A percentile compares a stretch with the other conserved stretches of the same genome.
phyloP scores from a whole-genome alignment of 2,113 vertebrate species.

The Sterrhoptilus dennistouni region DNA sequence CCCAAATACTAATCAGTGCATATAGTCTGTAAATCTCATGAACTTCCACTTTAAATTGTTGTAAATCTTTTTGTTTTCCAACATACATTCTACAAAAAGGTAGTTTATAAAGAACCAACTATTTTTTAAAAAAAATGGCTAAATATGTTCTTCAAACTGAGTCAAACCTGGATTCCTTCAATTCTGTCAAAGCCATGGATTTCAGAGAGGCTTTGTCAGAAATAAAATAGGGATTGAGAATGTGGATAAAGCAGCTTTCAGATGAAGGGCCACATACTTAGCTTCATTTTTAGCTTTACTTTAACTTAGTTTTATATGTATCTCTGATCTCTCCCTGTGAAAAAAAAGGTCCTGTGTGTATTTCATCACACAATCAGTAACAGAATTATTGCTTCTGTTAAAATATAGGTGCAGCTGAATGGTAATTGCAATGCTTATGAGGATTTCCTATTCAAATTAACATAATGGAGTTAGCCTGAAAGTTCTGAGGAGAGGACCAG shows the following conservation, averaged over 20 bases:
- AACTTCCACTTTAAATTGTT: not conserved
- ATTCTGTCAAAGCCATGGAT: not conserved
- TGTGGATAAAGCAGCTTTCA: constrained; percentile 26
- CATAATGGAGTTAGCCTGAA: not conserved
- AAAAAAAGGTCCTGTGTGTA: not conserved
- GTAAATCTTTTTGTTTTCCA: not conserved
- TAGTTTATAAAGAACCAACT: not conserved
- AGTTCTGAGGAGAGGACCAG: not conserved
- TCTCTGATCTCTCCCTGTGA: not conserved
- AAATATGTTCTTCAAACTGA: not conserved
- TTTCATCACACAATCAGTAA: not conserved
- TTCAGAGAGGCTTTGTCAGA: constrained; percentile 29
- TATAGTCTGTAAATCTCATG: not conserved
- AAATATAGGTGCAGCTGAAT: not conserved
- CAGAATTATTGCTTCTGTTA: constrained; percentile 3
- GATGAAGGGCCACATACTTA: not conserved
- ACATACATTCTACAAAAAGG: not conserved
- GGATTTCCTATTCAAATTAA: not conserved
- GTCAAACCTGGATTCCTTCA: not conserved
- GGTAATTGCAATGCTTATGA: not conserved
- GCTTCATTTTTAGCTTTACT: not conserved
- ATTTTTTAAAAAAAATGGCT: not conserved
- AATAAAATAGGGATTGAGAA: constrained; percentile 17
- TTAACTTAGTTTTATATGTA: not conserved
- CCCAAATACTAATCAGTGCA: not conserved